phyloP scores from a whole-genome alignment of 2,113 vertebrate species.

The Petroica traversi region DNA sequence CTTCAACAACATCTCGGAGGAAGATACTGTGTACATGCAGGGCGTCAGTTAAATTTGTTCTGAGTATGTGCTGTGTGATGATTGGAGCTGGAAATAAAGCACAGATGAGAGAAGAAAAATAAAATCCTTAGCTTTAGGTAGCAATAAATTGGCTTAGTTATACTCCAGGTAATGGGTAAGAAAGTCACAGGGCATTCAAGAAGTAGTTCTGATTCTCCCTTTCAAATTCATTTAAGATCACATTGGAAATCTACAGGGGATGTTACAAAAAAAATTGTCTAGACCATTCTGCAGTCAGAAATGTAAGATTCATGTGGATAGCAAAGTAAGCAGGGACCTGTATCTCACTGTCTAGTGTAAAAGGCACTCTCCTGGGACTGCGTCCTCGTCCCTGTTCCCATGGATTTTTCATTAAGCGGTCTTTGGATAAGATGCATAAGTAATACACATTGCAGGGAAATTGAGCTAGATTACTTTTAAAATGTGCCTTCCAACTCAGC shows the following conservation, averaged over 20 bases:
- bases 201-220: not conserved
- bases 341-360: not conserved
- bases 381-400: not conserved
- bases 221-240: not conserved
- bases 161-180: not conserved
- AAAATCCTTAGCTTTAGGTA: not conserved
- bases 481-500: not conserved
- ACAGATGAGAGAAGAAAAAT: not conserved
- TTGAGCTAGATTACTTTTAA: not conserved
- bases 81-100: slow-evolving; percentile 20
- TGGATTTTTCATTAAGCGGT: not conserved
- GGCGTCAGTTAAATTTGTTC: not conserved
- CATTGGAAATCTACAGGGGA: not conserved
- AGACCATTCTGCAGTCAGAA: not conserved
- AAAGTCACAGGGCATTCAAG: not conserved
- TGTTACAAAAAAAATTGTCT: not conserved
- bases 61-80: not conserved
- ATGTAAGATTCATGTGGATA: not conserved
- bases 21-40: not conserved
- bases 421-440: not conserved
- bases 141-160: slow-evolving; percentile 2
- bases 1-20: not conserved
- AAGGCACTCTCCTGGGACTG: not conserved
- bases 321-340: not conserved
- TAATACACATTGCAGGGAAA: accelerated